Evolutionary conservation across 2,797 vertebrate species (phyloP).

Genomic region (Threskiornis aethiopicus): DNA sequence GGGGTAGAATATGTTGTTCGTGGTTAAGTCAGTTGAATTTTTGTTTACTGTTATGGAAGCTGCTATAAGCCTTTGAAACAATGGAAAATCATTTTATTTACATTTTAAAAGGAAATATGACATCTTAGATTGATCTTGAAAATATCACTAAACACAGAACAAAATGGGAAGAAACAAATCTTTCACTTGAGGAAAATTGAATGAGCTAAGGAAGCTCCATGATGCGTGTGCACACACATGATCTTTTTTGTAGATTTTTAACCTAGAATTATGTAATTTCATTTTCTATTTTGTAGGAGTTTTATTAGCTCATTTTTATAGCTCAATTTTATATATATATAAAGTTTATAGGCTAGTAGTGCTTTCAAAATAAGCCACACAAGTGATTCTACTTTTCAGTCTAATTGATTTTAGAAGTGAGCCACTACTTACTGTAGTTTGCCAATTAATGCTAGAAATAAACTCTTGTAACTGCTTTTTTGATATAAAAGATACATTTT

Average conservation of each 20-base stretch:
- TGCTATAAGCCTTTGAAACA: background rate
- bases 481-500: background rate
- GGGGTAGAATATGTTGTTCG: background rate
- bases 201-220: background rate
- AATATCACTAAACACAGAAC: background rate
- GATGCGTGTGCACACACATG: accelerated
- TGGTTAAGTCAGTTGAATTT: background rate
- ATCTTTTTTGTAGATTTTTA: background rate
- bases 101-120: background rate
- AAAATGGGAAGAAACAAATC: background rate
- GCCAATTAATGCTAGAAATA: background rate
- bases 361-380: background rate
- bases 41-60: background rate
- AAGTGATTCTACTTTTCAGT: background rate
- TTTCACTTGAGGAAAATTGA: background rate
- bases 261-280: background rate
- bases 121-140: background rate
- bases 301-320: background rate
- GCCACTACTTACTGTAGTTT: background rate
- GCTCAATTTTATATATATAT: background rate
- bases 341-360: background rate
- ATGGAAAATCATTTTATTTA: background rate
- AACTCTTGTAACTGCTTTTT: background rate
- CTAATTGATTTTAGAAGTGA: background rate
- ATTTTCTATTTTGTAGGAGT: background rate